Base-by-base conservation (phyloP, 2,113 vertebrate species). In the Ardeotis arabs region DNA sequence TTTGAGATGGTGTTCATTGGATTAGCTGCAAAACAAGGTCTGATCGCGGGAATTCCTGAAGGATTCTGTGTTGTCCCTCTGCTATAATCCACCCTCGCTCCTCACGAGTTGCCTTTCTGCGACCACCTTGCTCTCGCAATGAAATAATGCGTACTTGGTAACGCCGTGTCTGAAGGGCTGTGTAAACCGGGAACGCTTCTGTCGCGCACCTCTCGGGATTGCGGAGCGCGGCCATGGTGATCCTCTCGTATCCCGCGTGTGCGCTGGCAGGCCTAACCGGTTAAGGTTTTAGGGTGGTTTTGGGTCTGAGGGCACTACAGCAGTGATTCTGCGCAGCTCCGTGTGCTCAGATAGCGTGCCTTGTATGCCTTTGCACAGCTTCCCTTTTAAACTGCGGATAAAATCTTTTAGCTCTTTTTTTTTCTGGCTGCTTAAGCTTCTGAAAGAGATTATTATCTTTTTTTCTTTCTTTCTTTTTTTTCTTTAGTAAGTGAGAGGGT, bases 141-240 rank as follows among this genome's bases (percentile, higher is more conserved):
- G 35, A 8, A 52, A 4, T 14, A 14, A 15, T 0, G 19, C 50
- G 52, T 15, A 20, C 14, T 39, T 49, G 7, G 0, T n/a, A 9
- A 21, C 20, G 9, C 18, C 16, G 0, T 12, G 49, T 41, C n/a
- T 41, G 35, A 8, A 41, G 31, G 50, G 31, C 49, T 5, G 11
- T 5, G 29, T 49, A 12, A 27, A 31, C 14, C 17, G 4, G 41
- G 49, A 23, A 4, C 1, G 2, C 25, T 69, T 39, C 47, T 17
- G 41, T 27, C 4, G 1, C 27, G 10, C n/a, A 0, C 22, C 1
- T 33, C 20, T 14, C 2, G 0, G 37, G 25, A 5, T 37, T 15
- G 27, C 31, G 4, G 66, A 16, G 56, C 3, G 2, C 63, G 8
- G 33, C 19, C 37, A 4, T 1, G 12, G 70, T 14, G 39, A 47